Conservation (phyloP, 2,888 invertebrate species). For the Drosophila siamana region DNA sequence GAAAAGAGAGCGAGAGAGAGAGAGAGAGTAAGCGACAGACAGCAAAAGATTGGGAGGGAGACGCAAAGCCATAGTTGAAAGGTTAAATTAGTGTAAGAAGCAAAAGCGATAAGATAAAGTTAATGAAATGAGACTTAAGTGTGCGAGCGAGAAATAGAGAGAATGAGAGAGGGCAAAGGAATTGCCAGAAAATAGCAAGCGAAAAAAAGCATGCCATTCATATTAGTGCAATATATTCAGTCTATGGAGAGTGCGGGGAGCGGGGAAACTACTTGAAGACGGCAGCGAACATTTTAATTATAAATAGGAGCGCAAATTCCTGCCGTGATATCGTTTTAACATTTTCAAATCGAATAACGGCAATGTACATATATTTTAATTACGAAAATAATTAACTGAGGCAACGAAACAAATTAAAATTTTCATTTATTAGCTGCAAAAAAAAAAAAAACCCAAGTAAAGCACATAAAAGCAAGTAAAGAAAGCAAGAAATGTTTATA, state of each 20-base stretch:
- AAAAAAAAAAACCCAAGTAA: too few species aligned
- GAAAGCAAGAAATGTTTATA: too few species aligned
- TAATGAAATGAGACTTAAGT: conserved; percentile 20
- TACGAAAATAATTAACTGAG: too few species aligned
- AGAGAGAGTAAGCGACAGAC: not conserved
- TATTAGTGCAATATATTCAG: not conserved
- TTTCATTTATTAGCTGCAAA: too few species aligned
- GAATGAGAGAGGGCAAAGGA: not conserved
- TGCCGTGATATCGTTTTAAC: too few species aligned
- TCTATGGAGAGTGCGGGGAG: not conserved
- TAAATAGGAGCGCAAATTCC: too few species aligned
- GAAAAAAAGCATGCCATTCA: not conserved
- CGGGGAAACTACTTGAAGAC: not conserved
- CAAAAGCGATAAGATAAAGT: conserved; percentile 15
- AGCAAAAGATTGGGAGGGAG: not conserved
- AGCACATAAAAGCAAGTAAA: too few species aligned
- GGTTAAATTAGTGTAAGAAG: conserved; percentile 22
- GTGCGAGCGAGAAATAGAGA: not conserved
- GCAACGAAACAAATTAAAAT: too few species aligned
- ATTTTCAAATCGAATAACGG: too few species aligned
- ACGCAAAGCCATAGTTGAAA: conserved; percentile 21
- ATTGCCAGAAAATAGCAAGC: not conserved
- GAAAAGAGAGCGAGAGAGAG: not conserved
- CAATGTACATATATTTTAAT: too few species aligned
- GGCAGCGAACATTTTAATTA: too few species aligned